Percentiles rank a stretch among this genome's conserved stretches.
Evolutionary conservation across 53 echinoderm and acorn worm genomes (phyloP).

Genomic region (Paelopatides confundens): DNA sequence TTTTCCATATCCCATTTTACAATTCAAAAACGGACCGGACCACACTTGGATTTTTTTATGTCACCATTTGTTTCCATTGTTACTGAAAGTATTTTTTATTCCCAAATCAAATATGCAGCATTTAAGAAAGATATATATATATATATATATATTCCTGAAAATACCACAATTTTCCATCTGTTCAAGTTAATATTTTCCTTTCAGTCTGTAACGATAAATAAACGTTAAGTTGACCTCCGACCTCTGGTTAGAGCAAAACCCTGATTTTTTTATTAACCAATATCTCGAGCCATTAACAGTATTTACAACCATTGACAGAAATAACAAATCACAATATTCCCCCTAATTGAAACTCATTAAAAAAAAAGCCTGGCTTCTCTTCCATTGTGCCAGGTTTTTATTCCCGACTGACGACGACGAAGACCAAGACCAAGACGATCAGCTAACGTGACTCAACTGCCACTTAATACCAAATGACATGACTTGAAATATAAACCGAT

Average conservation of each 20-base stretch:
- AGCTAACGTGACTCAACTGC: constrained; percentile 31
- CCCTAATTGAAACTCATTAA: constrained; percentile 8
- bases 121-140: too few species aligned
- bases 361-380: neutral
- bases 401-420: neutral
- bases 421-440: neutral
- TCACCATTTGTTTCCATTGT: too few species aligned
- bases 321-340: constrained; percentile 4
- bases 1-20: too few species aligned
- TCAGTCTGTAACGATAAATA: neutral
- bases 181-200: neutral
- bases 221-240: neutral
- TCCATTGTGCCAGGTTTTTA: neutral
- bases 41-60: too few species aligned
- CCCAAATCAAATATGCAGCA: too few species aligned
- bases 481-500: constrained; percentile 23
- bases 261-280: neutral
- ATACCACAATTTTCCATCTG: too few species aligned
- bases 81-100: too few species aligned
- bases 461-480: constrained; percentile 31
- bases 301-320: neutral
- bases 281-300: neutral
- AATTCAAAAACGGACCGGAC: too few species aligned
- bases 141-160: too few species aligned
- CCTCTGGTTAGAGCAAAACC: neutral